Percentiles rank a stretch among this genome's conserved stretches.
These are phyloP conservation scores for Nycticryphes semicollaris DNA, from an alignment of 2,113 vertebrate genomes.

Conservation along the genomic window DNA sequence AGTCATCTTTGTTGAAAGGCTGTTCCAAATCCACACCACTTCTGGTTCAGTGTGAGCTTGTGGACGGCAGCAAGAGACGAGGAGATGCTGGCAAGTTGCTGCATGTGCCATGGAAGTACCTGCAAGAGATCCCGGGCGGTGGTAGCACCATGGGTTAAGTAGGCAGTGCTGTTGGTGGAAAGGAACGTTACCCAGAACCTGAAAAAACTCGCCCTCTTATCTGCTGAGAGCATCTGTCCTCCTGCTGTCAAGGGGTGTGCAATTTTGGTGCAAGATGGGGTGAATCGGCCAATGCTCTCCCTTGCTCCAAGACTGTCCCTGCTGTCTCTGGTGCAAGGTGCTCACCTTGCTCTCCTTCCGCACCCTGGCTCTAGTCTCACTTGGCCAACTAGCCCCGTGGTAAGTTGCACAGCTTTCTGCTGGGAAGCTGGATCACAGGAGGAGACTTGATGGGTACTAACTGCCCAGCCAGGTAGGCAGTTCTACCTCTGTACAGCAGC, in stretches of 20 bases:
- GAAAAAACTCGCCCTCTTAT: not conserved
- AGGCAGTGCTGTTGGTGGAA: not conserved
- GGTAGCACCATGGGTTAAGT: not conserved
- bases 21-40: not conserved
- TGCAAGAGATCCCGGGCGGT: accelerated
- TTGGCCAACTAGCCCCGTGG: accelerated
- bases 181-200: not conserved
- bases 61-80: not conserved
- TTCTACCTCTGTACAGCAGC: not conserved
- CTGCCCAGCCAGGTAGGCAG: not conserved
- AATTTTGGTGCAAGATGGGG: not conserved
- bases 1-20: not conserved
- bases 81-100: not conserved
- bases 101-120: not conserved
- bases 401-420: not conserved
- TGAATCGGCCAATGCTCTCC: not conserved
- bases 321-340: not conserved
- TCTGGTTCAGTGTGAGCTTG: not conserved
- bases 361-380: not conserved
- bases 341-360: not conserved
- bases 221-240: not conserved
- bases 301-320: not conserved
- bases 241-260: not conserved
- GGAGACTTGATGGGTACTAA: not conserved
- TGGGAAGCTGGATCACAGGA: not conserved